A percentile compares a stretch with the other conserved stretches of the same genome.
Conservation (phyloP, 2,797 vertebrate species). For the Heteromormyrus szaboi region DNA sequence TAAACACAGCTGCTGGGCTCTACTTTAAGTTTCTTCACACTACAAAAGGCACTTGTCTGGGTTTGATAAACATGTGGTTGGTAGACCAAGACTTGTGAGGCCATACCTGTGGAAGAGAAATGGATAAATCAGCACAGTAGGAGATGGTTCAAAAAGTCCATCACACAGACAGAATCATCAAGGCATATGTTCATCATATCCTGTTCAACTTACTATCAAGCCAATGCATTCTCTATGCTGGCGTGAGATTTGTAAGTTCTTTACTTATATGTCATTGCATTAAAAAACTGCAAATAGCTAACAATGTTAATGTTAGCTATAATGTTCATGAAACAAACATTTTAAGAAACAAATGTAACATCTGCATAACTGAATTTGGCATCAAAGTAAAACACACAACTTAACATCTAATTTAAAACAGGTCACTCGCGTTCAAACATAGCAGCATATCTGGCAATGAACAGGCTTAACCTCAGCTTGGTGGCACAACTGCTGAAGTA, state of each 20-base stretch:
- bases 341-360: neutral
- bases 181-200: neutral
- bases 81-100: constrained; percentile 99
- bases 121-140: neutral
- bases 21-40: constrained; percentile 99
- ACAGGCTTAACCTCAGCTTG: neutral
- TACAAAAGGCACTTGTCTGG: constrained; percentile 99
- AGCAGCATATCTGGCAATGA: neutral
- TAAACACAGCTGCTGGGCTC: constrained; percentile 94
- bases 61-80: constrained; percentile 99
- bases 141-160: neutral
- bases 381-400: neutral
- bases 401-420: neutral
- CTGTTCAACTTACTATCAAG: neutral
- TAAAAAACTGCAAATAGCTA: neutral
- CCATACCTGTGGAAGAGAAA: constrained; percentile 80
- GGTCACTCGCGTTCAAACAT: neutral
- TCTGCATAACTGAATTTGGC: neutral
- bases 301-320: neutral
- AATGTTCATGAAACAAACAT: neutral
- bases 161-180: neutral
- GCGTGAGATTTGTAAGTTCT: neutral
- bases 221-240: neutral
- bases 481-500: neutral
- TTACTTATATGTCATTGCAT: neutral